A percentile compares a stretch with the other conserved stretches of the same genome.
Conservation (phyloP, 2,113 vertebrate genomes). For the Phodopus roborovskii region DNA sequence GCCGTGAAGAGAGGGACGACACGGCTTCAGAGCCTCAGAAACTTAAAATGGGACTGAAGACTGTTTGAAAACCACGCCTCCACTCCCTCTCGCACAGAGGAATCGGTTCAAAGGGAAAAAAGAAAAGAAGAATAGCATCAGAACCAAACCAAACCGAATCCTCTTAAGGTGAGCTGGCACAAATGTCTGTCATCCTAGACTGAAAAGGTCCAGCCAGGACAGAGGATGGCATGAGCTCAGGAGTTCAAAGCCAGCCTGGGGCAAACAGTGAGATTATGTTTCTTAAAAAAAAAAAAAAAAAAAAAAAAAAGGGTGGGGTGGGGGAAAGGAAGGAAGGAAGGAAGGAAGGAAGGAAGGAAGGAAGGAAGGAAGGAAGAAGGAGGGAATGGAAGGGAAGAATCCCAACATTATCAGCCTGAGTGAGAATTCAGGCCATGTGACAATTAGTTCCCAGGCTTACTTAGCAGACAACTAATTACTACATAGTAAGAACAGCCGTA, state of each 20-base stretch:
- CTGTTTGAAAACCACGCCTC: conserved; percentile 3
- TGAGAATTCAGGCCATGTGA: conserved; percentile 24
- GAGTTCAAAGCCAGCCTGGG: background rate
- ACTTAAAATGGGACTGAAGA: background rate
- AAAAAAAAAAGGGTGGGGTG: no score
- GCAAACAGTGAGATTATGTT: background rate
- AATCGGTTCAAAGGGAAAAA: conserved; percentile 34
- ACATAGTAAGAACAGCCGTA: background rate
- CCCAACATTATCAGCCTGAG: background rate
- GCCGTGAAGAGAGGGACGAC: background rate
- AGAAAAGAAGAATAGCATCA: background rate
- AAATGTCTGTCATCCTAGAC: background rate
- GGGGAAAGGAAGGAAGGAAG: no score
- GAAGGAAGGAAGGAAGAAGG: background rate
- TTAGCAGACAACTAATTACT: conserved; percentile 24
- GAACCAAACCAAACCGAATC: conserved; percentile 4
- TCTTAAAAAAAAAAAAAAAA: background rate
- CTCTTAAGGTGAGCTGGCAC: background rate
- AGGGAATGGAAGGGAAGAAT: background rate
- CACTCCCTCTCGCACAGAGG: background rate
- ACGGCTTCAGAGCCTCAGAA: background rate
- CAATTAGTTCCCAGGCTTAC: background rate
- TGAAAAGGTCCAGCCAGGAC: background rate
- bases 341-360: background rate
- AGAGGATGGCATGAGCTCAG: background rate